Evolutionary conservation across 2,888 invertebrate genomes (phyloP), one percentile per base, ranked within the genome.

Genomic region (Apamea epomidion): DNA sequence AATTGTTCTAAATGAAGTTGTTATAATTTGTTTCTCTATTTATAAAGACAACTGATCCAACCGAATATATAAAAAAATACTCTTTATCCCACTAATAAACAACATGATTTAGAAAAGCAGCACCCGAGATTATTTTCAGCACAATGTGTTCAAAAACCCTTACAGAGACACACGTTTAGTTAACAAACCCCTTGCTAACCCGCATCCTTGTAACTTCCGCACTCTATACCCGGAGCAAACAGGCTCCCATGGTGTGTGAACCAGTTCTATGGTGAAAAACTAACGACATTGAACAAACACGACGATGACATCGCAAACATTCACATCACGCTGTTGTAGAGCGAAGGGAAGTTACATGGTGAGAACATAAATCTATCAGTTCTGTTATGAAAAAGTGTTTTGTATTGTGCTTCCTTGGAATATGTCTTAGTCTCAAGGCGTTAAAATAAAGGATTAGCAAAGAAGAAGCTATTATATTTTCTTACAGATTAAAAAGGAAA

Each of bases 241-340:
- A 88, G 4, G 18, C 45, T n/a, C 45, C 58, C 18, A 58, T 60
- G 67, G 71, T 64, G 74, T 54, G 51, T 78, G 42, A 77, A 86
- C 73, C 88, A 3, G 8, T 37, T 45, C 51, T 32, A n/a, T 37
- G 67, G 54, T 65, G 51, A 75, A 88, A 80, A 81, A 76, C 51
- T 70, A 67, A 48, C 51, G 65, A 86, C 68, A 48, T 69, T 72
- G 72, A 75, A 79, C 76, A 85, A 88, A 86, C 73, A 77, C 51
- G 37, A 62, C 64, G 42, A 60, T 45, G 69, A 65, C 60, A 64
- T 51, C 5, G 51, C 80, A 88, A 88, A 80, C 83, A 88, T 64
- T 85, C 32, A 14, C 48, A 32, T 69, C 60, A 29, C 58, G 45
- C 29, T 72, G 48, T 72, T 85, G 45, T 64, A 65, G 54, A 21